Base-by-base conservation (phyloP, 1,140 invertebrate genomes). In the Spodoptera frugiperda region DNA sequence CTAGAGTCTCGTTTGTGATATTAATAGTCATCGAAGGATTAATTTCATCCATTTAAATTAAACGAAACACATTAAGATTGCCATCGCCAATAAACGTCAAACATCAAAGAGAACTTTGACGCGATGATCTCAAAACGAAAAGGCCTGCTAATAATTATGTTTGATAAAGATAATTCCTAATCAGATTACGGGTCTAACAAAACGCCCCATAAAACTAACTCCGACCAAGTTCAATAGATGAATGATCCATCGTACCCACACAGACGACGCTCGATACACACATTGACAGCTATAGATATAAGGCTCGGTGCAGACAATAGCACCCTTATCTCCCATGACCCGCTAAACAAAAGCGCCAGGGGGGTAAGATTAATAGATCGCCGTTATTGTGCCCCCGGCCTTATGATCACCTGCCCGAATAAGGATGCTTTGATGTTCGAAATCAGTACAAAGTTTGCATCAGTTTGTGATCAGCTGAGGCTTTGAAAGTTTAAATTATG, bases 271-370 rank as follows among this genome's bases (percentile, higher is more conserved):
- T 12, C n/a, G 19, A 21, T 21, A 48, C 63, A 48, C 63, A 21
- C 63, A 67, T 48, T 25, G 63, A 67, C 44, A 67, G 39, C 63
- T 10, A 61, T 61, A 67, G 63, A 19, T 67, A 25, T 67, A 67
- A 67, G 63, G 44, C 25, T 12, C 1, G 49, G 67, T 10, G 10
- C 67, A 72, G 53, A 72, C 70, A 72, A 72, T 72, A 44, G 70
- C 70, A 51, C 53, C 53, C 70, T 72, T 72, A 72, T 72, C 70
- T 72, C 53, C 67, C 70, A 46, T 72, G 70, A 57, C 70, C 70
- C 53, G 70, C 15, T 39, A 67, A 67, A 67, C 63, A 67, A 67
- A 67, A 48, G 63, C 44, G 63, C 63, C 15, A n/a, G 63, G 49
- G 63, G 63, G 44, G 63, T 44, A 67, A 67, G 63, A 67, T 67